A percentile compares a stretch with the other conserved stretches of the same genome.
Evolutionary conservation across 2,888 invertebrate species (phyloP).

Genomic region (Helicoverpa assulta): DNA sequence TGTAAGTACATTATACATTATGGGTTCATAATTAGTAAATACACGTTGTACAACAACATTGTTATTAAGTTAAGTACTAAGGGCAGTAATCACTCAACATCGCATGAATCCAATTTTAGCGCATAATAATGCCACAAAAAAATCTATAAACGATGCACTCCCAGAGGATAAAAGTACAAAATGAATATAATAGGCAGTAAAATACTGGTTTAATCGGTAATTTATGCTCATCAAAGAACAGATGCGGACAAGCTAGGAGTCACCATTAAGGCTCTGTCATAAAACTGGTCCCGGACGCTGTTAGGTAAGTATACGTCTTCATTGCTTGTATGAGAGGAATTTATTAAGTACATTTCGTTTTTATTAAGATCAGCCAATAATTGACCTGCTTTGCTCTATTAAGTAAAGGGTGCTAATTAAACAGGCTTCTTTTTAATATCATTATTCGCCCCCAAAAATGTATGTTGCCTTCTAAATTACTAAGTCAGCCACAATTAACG

Average conservation of each 20-base stretch:
- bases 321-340: conserved; percentile 1
- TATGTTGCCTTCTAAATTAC: too few species aligned
- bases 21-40: conserved; percentile 7
- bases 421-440: too few species aligned
- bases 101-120: conserved; percentile 45
- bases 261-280: conserved; percentile 77
- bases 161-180: conserved; percentile 61
- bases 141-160: conserved; percentile 46
- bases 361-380: neutral
- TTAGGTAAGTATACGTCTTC: conserved; percentile 69
- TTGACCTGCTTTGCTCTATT: too few species aligned
- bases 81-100: conserved; percentile 42
- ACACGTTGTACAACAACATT: conserved; percentile 23
- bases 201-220: conserved; percentile 72
- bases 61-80: conserved; percentile 32
- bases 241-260: conserved; percentile 75
- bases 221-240: conserved; percentile 78
- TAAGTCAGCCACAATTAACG: too few species aligned
- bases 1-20: conserved; percentile 1
- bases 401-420: too few species aligned
- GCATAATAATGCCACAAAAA: conserved; percentile 47
- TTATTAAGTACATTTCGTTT: neutral
- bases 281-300: conserved; percentile 76
- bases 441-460: too few species aligned
- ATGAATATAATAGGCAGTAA: conserved; percentile 70